Evolutionary conservation across 2,888 invertebrate species (phyloP).

Genomic region (Agrochola lychnidis): DNA sequence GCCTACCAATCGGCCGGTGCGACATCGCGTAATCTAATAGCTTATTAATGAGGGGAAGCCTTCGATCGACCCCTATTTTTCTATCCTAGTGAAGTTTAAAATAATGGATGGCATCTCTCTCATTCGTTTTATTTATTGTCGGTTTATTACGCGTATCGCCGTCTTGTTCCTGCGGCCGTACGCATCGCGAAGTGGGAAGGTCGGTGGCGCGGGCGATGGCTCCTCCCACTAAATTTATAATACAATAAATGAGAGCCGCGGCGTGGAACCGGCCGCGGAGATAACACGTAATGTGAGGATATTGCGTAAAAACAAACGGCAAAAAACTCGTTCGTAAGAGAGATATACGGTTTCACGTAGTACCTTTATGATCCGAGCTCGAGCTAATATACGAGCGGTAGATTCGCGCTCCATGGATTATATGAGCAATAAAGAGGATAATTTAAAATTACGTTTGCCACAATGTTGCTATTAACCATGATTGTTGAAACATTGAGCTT

Average conservation of each 20-base stretch:
- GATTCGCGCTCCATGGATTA: constrained; percentile 84
- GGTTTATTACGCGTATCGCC: constrained; percentile 79
- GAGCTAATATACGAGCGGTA: constrained; percentile 83
- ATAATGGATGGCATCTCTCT: constrained; percentile 82
- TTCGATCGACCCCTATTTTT: constrained; percentile 87
- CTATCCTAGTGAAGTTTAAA: constrained; percentile 88
- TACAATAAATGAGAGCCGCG: constrained; percentile 87
- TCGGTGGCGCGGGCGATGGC: constrained; percentile 79
- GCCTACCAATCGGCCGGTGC: constrained; percentile 89
- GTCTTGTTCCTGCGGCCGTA: constrained; percentile 82
- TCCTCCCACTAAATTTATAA: constrained; percentile 90
- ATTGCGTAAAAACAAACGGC: constrained; percentile 88
- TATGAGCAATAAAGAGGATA: constrained; percentile 85
- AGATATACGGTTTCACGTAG: constrained; percentile 84
- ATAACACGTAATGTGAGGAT: constrained; percentile 87
- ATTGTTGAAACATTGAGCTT: constrained; percentile 73
- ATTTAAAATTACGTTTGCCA: constrained; percentile 85
- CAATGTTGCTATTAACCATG: constrained; percentile 83
- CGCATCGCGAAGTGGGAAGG: constrained; percentile 85
- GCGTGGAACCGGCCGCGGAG: constrained; percentile 83
- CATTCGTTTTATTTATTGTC: constrained; percentile 79
- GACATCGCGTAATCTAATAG: constrained; percentile 90
- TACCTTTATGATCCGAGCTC: constrained; percentile 84
- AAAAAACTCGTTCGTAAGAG: constrained; percentile 83
- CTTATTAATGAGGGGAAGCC: constrained; percentile 90